Percentiles rank a stretch among this genome's conserved stretches.
phyloP scores from a whole-genome alignment of 1,140 invertebrate genomes.

The Drosophila cardini region DNA sequence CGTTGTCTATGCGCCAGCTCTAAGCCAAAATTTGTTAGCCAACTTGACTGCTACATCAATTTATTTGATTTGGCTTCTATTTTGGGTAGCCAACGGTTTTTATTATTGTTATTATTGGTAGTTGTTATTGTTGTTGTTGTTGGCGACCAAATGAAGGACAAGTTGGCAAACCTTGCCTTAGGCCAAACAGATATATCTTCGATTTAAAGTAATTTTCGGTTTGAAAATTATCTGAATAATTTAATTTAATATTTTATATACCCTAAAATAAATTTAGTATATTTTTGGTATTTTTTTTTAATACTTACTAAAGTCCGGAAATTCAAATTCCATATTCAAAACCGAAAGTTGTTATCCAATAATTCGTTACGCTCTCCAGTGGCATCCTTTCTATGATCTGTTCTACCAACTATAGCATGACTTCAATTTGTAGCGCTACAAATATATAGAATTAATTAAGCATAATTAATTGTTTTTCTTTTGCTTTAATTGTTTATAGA shows the following conservation, averaged over 20 bases:
- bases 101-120: constrained; percentile 17
- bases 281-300: too few relatives aligned
- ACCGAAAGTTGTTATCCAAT: constrained; percentile 42
- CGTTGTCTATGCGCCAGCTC: constrained; percentile 12
- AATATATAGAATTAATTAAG: constrained; percentile 6
- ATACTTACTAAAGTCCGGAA: constrained; percentile 73
- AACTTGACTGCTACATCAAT: constrained; percentile 36
- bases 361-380: constrained; percentile 49
- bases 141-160: constrained; percentile 41
- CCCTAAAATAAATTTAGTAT: too few relatives aligned
- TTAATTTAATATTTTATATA: too few relatives aligned
- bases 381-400: constrained; percentile 50
- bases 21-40: constrained; percentile 48
- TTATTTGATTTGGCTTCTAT: constrained; percentile 62
- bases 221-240: too few relatives aligned
- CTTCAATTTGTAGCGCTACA: constrained; percentile 38
- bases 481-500: not conserved
- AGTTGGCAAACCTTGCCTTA: constrained; percentile 32
- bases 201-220: too few relatives aligned
- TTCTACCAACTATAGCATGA: constrained; percentile 53
- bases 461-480: constrained; percentile 2
- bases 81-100: constrained; percentile 55
- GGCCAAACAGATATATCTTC: constrained; percentile 8
- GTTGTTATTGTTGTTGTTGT: constrained; percentile 41
- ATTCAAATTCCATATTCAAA: constrained; percentile 81